phyloP scores from a whole-genome alignment of 2,113 vertebrate genomes.

The Cavia aperea region DNA sequence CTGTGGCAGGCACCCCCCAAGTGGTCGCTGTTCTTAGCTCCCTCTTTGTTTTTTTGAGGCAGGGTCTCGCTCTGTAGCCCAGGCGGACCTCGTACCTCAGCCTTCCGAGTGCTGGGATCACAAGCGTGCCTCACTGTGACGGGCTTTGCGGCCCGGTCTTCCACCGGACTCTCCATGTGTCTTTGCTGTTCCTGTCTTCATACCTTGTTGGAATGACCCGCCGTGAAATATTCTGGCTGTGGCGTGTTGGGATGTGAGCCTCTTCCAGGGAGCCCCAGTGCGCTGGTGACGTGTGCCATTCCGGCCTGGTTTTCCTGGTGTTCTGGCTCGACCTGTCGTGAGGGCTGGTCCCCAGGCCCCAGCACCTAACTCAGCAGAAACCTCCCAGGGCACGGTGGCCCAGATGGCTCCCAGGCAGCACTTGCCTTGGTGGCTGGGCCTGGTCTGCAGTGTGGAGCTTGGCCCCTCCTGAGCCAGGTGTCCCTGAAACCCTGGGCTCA shows the following conservation, averaged over 20 bases:
- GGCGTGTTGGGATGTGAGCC: not conserved
- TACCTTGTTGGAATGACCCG: not conserved
- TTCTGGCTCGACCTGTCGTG: not conserved
- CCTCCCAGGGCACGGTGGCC: not conserved
- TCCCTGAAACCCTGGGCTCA: not conserved
- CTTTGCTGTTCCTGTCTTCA: not conserved
- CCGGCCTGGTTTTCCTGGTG: not conserved
- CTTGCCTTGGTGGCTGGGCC: not conserved
- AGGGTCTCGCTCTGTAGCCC: not conserved
- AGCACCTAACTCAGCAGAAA: conserved; percentile 46
- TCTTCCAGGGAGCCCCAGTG: not conserved
- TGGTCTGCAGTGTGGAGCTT: not conserved
- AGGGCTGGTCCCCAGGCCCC: not conserved
- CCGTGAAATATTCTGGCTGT: not conserved
- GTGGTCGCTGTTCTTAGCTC: not conserved
- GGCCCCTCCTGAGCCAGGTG: not conserved
- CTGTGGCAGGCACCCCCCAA: not conserved
- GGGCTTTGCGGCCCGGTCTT: not conserved
- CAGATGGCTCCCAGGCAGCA: not conserved
- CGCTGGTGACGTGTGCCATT: not conserved
- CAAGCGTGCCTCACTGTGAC: not conserved
- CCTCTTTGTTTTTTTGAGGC: not conserved
- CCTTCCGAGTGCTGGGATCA: not conserved
- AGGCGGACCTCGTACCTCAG: not conserved
- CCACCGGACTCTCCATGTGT: not conserved